A percentile compares a stretch with the other conserved stretches of the same genome.
Evolutionary conservation across 2,113 vertebrate species (phyloP).

Genomic region (Rana temporaria): DNA sequence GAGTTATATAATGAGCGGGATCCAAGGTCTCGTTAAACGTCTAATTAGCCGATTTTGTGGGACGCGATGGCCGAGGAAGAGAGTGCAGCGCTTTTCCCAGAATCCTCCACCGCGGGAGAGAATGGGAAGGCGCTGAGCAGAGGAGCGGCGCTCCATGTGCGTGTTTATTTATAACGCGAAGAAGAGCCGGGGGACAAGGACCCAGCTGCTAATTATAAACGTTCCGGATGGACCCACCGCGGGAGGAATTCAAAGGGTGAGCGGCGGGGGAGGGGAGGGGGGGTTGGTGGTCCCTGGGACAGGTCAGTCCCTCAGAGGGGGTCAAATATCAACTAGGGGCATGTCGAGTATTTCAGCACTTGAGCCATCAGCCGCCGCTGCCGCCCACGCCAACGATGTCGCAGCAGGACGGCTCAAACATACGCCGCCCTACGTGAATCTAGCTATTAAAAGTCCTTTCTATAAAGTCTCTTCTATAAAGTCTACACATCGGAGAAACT

Average conservation of each 20-base stretch:
- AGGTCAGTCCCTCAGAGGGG: background rate
- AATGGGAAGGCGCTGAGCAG: background rate
- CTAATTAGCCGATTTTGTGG: background rate
- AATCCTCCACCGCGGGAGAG: background rate
- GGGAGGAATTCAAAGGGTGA: background rate
- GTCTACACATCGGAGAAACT: no score
- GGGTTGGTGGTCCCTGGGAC: background rate
- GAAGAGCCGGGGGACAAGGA: background rate
- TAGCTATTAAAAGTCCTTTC: no score
- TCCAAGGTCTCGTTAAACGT: background rate
- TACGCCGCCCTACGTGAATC: no score
- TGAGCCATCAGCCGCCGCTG: no score
- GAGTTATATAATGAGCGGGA: background rate
- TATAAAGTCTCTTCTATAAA: no score
- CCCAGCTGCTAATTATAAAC: conserved; percentile 13
- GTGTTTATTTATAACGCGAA: conserved; percentile 36
- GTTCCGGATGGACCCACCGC: background rate
- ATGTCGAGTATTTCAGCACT: no score
- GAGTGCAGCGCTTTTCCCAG: background rate
- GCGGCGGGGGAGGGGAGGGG: no score
- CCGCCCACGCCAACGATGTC: no score
- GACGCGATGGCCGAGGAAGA: background rate
- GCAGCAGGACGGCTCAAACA: no score
- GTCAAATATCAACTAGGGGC: background rate
- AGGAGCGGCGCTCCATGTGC: background rate